These are phyloP conservation scores for Calidris pugnax DNA, from an alignment of 2,113 vertebrate species.

Conservation along the genomic window DNA sequence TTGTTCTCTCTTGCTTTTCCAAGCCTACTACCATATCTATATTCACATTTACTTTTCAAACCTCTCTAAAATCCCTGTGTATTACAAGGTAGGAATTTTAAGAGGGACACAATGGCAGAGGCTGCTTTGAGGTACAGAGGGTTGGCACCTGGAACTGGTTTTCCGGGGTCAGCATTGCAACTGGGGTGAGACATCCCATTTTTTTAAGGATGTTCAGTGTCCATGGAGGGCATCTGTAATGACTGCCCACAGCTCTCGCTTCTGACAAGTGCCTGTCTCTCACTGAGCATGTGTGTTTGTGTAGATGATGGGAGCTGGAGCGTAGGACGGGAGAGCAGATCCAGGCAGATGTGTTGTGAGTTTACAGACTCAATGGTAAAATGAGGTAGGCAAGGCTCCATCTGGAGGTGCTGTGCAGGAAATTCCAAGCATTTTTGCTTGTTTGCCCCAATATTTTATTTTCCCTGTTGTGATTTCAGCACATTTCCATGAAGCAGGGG, in stretches of 20 bases:
- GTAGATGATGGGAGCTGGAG: neutral
- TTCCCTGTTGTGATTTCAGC: neutral
- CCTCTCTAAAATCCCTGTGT: neutral
- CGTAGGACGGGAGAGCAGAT: neutral
- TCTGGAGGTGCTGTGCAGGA: neutral
- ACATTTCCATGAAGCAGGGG: neutral
- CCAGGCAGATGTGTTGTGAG: accelerated
- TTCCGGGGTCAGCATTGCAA: neutral
- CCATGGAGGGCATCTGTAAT: neutral
- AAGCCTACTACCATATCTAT: neutral
- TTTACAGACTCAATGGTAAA: accelerated
- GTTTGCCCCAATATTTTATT: neutral
- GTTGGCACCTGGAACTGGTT: neutral
- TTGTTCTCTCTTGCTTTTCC: neutral
- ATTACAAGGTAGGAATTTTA: neutral
- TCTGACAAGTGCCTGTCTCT: neutral
- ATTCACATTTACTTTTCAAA: neutral
- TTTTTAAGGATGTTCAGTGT: neutral
- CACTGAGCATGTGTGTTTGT: neutral
- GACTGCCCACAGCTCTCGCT: neutral
- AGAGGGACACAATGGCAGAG: neutral
- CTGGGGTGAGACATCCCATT: neutral
- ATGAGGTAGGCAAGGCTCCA: neutral
- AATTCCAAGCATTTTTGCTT: neutral
- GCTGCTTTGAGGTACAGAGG: neutral